Percentiles rank a stretch among this genome's conserved stretches.
Conservation (phyloP, 2,113 vertebrate genomes). For the Microcebus lehilahytsara region DNA sequence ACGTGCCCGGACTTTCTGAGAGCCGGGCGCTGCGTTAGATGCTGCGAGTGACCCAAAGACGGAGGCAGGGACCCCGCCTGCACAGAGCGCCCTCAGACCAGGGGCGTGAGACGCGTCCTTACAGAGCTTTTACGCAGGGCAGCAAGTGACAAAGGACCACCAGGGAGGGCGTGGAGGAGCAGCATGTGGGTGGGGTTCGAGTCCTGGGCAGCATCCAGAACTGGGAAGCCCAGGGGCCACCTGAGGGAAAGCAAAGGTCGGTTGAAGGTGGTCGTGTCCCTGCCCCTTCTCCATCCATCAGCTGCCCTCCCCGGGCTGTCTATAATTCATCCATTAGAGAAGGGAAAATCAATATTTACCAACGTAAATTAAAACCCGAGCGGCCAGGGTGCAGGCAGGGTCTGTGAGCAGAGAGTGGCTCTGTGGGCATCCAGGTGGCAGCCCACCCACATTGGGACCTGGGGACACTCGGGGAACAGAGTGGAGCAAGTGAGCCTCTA, state of each 20-base stretch:
- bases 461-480: background rate
- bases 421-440: background rate
- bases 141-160: background rate
- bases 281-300: constrained; percentile 61
- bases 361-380: constrained; percentile 60
- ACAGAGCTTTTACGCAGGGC: background rate
- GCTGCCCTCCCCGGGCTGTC: constrained; percentile 55
- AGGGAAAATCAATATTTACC: constrained; percentile 69
- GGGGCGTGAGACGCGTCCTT: background rate
- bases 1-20: background rate
- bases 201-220: background rate
- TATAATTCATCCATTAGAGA: constrained; percentile 75
- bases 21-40: background rate
- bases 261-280: constrained; percentile 47
- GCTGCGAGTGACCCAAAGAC: background rate
- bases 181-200: background rate
- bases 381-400: background rate
- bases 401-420: background rate
- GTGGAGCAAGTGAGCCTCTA: background rate
- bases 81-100: background rate
- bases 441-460: rapidly evolving
- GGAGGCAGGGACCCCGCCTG: background rate
- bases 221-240: background rate
- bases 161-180: background rate
- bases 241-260: constrained; percentile 46